Base-by-base conservation (phyloP, 2,888 invertebrate genomes). In the Drosophila dives region DNA sequence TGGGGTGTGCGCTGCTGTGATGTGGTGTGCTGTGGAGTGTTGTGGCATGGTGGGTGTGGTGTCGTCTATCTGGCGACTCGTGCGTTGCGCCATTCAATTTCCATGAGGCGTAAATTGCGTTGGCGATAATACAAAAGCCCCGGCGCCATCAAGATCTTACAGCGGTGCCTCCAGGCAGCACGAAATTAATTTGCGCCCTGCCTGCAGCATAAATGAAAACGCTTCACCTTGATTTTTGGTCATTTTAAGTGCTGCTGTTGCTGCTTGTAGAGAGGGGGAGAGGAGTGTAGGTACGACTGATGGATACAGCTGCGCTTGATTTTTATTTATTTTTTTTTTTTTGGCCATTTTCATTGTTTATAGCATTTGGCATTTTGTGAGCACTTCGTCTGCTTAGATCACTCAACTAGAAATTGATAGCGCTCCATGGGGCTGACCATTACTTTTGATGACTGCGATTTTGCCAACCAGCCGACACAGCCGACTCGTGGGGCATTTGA, bases 321-420 rank as follows among this genome's bases (percentile, higher is more conserved):
- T 45, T 65, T 49, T 40, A 54, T 50, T 53, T 50, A 38, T 40
- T 49, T 64, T 51, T 64, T 49, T 38, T 48, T 50, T 53, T 48
- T 42, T 45, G 49, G 53, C 68, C 68, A 80, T 88, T 86, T 71
- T 74, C 64, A 86, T 69, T 74, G 80, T 88, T 86, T 72, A 88
- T 86, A 36, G 72, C 70, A 54, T 58, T 63, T 38, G 64, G 54
- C 64, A 81, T 71, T 81, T 81, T 64, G 50, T 49, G 63, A 72
- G 64, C 79, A 81, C 72, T 82, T 87, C 64, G 54, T 45, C 83
- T 75, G 78, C 89, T 73, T 80, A 88, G 86, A 86, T 86, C 78
- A 83, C 56, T 86, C 81, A 75, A 81, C 84, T 89, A 84, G 80
- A 84, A 89, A 89, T 86, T 86, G 85, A 87, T 85, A 77, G 87